Evolutionary conservation across 2,113 vertebrate genomes (phyloP).

Genomic region (Candoia aspera): DNA sequence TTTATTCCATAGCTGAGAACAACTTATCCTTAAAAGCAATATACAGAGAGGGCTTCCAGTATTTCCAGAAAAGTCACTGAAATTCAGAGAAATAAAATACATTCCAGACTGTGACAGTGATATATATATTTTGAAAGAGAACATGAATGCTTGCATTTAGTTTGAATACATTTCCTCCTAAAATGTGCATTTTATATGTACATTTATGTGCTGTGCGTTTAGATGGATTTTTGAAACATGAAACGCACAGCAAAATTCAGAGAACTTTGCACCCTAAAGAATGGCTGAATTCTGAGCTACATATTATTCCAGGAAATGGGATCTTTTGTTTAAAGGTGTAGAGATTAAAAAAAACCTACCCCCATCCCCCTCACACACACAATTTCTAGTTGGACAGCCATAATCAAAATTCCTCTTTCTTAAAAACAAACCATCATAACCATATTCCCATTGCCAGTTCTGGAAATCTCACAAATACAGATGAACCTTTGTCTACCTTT

Average conservation of each 20-base stretch:
- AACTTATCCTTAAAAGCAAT: background rate
- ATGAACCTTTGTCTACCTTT: background rate
- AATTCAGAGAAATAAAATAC: background rate
- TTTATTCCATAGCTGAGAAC: background rate
- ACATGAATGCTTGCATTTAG: background rate
- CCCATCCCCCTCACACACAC: background rate
- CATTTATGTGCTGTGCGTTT: background rate
- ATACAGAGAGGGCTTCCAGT: slow-evolving; percentile 22
- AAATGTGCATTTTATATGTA: background rate
- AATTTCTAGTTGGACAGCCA: background rate
- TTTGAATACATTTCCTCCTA: background rate
- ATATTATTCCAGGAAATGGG: background rate
- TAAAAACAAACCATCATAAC: slow-evolving; percentile 23
- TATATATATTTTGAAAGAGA: too few species aligned
- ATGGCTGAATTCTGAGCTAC: background rate
- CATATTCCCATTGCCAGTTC: slow-evolving; percentile 38
- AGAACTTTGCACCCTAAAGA: background rate
- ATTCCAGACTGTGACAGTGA: too few species aligned
- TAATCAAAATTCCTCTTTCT: background rate
- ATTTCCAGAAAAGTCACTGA: background rate
- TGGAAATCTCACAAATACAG: background rate
- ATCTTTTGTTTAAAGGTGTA: background rate
- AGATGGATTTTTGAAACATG: background rate
- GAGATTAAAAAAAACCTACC: background rate
- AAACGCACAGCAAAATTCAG: background rate